phyloP scores from a whole-genome alignment of 1,140 invertebrate genomes.

The Nautilus pompilius region DNA sequence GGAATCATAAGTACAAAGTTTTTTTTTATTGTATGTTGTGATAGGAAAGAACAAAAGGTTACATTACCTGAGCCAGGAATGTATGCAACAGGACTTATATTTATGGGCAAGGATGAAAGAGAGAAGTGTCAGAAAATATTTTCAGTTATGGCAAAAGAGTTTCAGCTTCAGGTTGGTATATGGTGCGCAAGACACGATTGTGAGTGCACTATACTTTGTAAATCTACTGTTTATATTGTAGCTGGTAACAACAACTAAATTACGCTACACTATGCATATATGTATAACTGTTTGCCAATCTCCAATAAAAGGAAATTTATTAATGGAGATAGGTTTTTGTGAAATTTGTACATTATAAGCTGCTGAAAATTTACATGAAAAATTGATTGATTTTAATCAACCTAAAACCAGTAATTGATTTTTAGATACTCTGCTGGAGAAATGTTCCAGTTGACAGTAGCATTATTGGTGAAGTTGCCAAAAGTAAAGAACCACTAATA shows the following conservation, averaged over 20 bases:
- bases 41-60: slow-evolving; percentile 72
- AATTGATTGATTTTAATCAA: too few relatives aligned
- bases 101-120: slow-evolving; percentile 80
- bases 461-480: slow-evolving; percentile 84
- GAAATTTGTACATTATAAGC: neutral
- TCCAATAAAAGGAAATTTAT: too few relatives aligned
- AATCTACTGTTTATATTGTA: neutral
- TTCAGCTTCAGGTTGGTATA: slow-evolving; percentile 67
- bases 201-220: neutral
- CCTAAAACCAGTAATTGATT: too few relatives aligned
- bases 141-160: slow-evolving; percentile 73
- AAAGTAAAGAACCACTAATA: slow-evolving; percentile 91
- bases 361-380: neutral
- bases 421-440: slow-evolving; percentile 83
- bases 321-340: too few relatives aligned
- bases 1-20: too few relatives aligned
- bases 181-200: slow-evolving; percentile 13
- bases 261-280: too few relatives aligned
- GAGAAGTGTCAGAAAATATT: slow-evolving; percentile 79
- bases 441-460: slow-evolving; percentile 83
- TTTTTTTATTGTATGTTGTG: too few relatives aligned
- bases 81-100: slow-evolving; percentile 96
- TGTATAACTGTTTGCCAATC: too few relatives aligned
- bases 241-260: neutral
- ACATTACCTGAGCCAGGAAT: slow-evolving; percentile 79